Evolutionary conservation across 1,140 invertebrate genomes (phyloP).

Genomic region (Ceratoteleas bidentatus): DNA sequence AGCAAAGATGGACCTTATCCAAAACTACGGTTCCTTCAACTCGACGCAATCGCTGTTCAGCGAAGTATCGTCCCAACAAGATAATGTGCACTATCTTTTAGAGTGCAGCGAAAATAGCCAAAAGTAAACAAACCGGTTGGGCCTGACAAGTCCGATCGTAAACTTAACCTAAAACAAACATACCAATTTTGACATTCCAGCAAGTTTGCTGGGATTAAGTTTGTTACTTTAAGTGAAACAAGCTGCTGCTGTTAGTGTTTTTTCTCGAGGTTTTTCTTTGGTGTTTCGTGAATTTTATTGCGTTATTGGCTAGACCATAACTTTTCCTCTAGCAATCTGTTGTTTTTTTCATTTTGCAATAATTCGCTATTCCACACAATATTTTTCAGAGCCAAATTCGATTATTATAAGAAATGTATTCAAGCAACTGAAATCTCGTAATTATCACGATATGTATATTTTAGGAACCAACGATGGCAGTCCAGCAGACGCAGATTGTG

Average conservation of each 20-base stretch:
- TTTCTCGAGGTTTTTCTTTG: neutral
- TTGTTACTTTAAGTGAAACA: neutral
- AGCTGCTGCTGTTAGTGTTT: neutral
- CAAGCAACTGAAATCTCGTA: neutral
- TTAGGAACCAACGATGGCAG: constrained; percentile 1
- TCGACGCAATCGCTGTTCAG: too few relatives aligned
- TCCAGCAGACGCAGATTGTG: neutral
- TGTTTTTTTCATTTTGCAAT: neutral
- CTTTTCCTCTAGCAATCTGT: constrained; percentile 6
- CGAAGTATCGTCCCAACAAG: too few relatives aligned
- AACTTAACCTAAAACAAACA: too few relatives aligned
- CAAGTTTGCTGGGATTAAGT: too few relatives aligned
- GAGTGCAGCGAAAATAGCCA: too few relatives aligned
- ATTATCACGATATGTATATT: constrained; percentile 4
- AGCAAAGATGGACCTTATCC: too few relatives aligned
- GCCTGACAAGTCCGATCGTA: too few relatives aligned
- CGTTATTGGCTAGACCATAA: neutral
- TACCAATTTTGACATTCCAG: too few relatives aligned
- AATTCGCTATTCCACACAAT: constrained; percentile 1
- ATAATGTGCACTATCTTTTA: too few relatives aligned
- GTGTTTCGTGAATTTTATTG: neutral
- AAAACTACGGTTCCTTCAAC: too few relatives aligned
- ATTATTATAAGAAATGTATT: constrained; percentile 9
- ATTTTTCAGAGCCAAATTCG: constrained; percentile 1
- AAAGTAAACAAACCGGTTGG: too few relatives aligned